These are phyloP conservation scores for Brachionus koreanus DNA, from an alignment of 1,140 invertebrate species.

Conservation along the genomic window DNA sequence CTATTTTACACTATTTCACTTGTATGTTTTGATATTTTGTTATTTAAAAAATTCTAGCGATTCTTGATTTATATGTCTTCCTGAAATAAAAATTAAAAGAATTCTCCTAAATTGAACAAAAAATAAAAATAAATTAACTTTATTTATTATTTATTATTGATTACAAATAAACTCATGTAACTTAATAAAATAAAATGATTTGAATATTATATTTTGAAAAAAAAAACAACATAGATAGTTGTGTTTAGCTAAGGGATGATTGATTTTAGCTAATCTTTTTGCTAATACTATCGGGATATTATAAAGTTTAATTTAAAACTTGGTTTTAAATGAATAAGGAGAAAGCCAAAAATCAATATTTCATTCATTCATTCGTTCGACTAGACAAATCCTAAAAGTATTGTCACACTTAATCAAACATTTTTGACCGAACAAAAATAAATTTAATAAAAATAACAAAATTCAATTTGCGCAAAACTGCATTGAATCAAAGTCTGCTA, in stretches of 20 bases:
- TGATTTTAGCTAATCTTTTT: neutral
- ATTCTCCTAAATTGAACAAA: neutral
- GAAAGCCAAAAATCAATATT: slow-evolving; percentile 28
- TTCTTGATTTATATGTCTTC: neutral
- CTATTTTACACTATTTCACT: neutral
- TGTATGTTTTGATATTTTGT: neutral
- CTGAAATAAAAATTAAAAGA: neutral
- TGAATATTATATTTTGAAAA: neutral
- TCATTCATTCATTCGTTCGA: neutral
- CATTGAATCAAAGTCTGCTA: slow-evolving; percentile 5
- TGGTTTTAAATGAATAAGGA: slow-evolving; percentile 12
- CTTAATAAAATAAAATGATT: no score
- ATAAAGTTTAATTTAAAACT: neutral
- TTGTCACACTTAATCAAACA: slow-evolving; percentile 40
- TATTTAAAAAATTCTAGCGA: neutral
- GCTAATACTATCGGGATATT: neutral
- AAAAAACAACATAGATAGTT: neutral
- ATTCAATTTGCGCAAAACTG: neutral
- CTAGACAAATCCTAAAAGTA: slow-evolving; percentile 35
- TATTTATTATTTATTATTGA: neutral
- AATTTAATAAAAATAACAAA: slow-evolving; percentile 2
- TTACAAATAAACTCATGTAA: neutral
- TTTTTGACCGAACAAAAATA: neutral
- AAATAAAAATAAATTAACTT: neutral
- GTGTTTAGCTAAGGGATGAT: neutral